Conservation (phyloP, 2,113 vertebrate genomes). For the Serinus canaria region DNA sequence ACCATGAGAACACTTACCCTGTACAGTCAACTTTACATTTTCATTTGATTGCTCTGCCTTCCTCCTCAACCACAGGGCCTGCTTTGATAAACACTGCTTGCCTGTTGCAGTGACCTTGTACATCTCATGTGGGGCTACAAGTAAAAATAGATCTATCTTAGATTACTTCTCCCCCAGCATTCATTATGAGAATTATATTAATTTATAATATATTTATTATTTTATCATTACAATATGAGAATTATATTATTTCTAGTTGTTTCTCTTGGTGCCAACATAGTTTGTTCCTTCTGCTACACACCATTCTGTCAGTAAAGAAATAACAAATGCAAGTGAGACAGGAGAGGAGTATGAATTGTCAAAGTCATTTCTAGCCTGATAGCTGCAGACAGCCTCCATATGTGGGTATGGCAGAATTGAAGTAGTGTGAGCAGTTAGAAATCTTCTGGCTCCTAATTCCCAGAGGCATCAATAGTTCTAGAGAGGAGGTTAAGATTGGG, state of each 20-base stretch:
- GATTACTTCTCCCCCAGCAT: background rate
- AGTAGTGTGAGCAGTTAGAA: background rate
- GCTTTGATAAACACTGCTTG: background rate
- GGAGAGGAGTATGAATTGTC: background rate
- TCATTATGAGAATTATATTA: background rate
- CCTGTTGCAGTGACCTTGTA: background rate
- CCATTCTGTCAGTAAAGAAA: background rate
- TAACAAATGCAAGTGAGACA: background rate
- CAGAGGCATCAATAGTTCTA: background rate
- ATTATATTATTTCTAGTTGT: background rate
- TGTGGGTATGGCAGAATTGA: background rate
- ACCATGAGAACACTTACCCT: background rate
- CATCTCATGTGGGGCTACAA: background rate
- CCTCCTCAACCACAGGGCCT: background rate
- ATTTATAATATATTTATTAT: background rate
- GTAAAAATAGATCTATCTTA: background rate
- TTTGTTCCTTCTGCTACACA: background rate
- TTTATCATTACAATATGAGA: background rate
- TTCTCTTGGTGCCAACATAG: background rate
- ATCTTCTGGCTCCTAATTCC: background rate
- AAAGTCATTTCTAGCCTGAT: background rate
- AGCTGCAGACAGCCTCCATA: background rate
- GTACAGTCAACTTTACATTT: accelerated
- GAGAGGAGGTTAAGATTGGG: background rate
- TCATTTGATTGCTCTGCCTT: background rate